Percentiles rank a stretch among this genome's conserved stretches.
These are phyloP conservation scores for Vulpes vulpes DNA, from an alignment of 2,113 vertebrate genomes.

Conservation along the genomic window DNA sequence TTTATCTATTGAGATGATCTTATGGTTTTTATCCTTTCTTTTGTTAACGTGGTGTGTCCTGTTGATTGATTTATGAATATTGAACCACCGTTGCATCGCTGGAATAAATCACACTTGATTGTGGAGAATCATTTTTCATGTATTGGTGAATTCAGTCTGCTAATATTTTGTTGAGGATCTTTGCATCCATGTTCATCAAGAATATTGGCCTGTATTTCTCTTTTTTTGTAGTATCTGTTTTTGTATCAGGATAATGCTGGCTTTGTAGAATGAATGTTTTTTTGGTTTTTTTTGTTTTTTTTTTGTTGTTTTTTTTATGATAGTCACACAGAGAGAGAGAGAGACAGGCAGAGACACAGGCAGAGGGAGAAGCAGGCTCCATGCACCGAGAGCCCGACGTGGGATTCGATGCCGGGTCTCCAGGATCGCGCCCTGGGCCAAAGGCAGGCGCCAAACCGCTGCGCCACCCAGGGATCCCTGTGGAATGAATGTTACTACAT, in stretches of 20 bases:
- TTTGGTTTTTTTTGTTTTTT: too few species aligned
- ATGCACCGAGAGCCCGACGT: too few species aligned
- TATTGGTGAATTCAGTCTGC: not conserved
- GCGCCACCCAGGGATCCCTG: too few species aligned
- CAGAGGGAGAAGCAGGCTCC: too few species aligned
- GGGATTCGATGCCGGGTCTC: too few species aligned
- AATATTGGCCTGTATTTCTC: not conserved
- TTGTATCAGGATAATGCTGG: not conserved
- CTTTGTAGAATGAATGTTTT: not conserved
- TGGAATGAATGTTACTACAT: not conserved
- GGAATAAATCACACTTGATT: not conserved
- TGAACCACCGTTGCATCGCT: not conserved
- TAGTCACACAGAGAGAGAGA: too few species aligned
- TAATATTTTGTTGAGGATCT: not conserved
- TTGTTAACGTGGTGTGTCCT: not conserved
- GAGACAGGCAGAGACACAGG: too few species aligned
- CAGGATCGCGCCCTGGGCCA: too few species aligned
- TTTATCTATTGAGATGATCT: not conserved
- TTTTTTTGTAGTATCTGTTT: not conserved
- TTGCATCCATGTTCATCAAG: not conserved
- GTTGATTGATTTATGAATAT: not conserved
- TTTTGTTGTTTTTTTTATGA: too few species aligned
- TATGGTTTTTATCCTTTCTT: not conserved
- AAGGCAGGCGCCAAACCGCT: too few species aligned
- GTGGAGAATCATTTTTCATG: not conserved